Conservation (phyloP, 2,888 invertebrate species). For the Calliopum simillimum region DNA sequence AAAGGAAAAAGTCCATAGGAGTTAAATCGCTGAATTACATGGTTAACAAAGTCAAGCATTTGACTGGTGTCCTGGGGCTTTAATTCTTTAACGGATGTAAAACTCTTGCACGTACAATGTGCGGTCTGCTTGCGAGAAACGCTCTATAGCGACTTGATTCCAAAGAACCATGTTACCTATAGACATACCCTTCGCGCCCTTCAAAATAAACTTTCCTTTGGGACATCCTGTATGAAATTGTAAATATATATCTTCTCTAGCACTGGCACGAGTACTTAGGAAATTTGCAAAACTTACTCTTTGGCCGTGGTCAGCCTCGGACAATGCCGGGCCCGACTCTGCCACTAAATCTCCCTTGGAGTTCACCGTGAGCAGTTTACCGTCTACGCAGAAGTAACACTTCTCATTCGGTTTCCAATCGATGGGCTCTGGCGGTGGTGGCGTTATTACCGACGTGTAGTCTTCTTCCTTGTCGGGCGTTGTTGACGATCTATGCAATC, state of each 20-base stretch:
- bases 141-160: too few relatives aligned
- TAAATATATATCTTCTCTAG: background rate
- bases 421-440: conserved; percentile 67
- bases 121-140: too few relatives aligned
- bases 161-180: too few relatives aligned
- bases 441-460: conserved; percentile 42
- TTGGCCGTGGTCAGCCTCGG: conserved; percentile 61
- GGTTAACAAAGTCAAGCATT: too few relatives aligned
- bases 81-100: too few relatives aligned
- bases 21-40: too few relatives aligned
- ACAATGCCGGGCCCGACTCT: conserved; percentile 64
- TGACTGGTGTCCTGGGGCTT: too few relatives aligned
- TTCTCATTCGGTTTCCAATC: conserved; percentile 88
- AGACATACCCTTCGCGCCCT: too few relatives aligned
- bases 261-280: conserved; percentile 10
- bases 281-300: conserved; percentile 51
- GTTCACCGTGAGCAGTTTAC: conserved; percentile 73
- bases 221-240: too few relatives aligned
- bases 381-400: conserved; percentile 86
- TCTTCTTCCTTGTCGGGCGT: conserved; percentile 17
- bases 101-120: too few relatives aligned
- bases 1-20: too few relatives aligned
- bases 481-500: conserved; percentile 17
- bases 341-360: conserved; percentile 67
- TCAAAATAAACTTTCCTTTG: too few relatives aligned